These are phyloP conservation scores for Sciurus niger DNA, from an alignment of 2,113 vertebrate genomes.

Conservation along the genomic window DNA sequence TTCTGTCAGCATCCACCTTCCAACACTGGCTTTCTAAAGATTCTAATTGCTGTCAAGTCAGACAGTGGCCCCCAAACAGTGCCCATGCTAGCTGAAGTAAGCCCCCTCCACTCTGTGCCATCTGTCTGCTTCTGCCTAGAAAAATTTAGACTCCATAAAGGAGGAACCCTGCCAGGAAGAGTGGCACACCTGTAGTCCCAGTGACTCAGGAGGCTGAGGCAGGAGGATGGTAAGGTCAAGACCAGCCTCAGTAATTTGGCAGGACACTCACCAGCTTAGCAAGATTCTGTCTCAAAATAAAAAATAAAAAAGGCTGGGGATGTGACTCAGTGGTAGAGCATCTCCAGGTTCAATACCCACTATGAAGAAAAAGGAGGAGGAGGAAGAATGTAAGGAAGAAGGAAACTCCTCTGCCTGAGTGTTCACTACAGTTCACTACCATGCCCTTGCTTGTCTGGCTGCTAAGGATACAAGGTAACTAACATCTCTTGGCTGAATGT, in stretches of 20 bases:
- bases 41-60: not conserved
- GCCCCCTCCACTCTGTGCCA: not conserved
- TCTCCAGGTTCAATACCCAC: too few species aligned
- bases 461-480: not conserved
- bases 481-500: rapidly evolving
- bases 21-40: not conserved
- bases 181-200: too few species aligned
- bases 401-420: not conserved
- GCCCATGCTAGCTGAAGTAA: rapidly evolving
- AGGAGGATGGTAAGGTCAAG: too few species aligned
- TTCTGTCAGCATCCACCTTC: not conserved
- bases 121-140: not conserved
- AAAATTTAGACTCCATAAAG: not conserved
- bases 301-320: too few species aligned
- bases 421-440: not conserved
- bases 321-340: too few species aligned
- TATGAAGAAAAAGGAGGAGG: too few species aligned
- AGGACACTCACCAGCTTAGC: too few species aligned
- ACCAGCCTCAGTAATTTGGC: too few species aligned
- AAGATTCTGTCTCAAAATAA: too few species aligned
- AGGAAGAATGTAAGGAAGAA: not conserved
- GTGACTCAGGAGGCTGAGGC: too few species aligned
- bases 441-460: not conserved
- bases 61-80: not conserved
- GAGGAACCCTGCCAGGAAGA: not conserved